Percentiles rank a stretch among this genome's conserved stretches.
phyloP scores from a whole-genome alignment of 1,140 invertebrate species.

The Drosophila watanabei region DNA sequence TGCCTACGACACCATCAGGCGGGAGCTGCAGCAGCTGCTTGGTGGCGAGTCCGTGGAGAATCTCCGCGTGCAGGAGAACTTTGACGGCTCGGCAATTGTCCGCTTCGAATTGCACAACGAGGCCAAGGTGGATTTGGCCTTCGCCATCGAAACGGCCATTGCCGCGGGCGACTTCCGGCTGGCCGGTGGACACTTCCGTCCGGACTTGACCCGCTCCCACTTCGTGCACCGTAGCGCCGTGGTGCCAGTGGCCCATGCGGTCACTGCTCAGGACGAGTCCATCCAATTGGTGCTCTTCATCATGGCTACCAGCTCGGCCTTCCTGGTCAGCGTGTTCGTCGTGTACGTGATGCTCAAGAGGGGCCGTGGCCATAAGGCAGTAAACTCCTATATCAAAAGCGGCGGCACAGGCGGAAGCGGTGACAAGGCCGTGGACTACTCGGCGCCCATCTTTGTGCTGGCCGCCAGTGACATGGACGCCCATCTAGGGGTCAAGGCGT shows the following conservation, averaged over 20 bases:
- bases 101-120: slow-evolving; percentile 81
- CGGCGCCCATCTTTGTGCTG: slow-evolving; percentile 82
- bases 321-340: slow-evolving; percentile 82
- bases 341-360: slow-evolving; percentile 84
- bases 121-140: slow-evolving; percentile 81
- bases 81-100: slow-evolving; percentile 73
- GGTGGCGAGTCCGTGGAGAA: slow-evolving; percentile 75
- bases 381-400: slow-evolving; percentile 35
- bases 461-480: slow-evolving; percentile 52
- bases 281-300: slow-evolving; percentile 83
- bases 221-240: slow-evolving; percentile 70
- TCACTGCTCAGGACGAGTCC: slow-evolving; percentile 69
- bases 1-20: slow-evolving; percentile 73
- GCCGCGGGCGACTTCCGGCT: slow-evolving; percentile 62
- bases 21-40: slow-evolving; percentile 72
- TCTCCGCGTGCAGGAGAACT: slow-evolving; percentile 84
- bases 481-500: slow-evolving; percentile 61
- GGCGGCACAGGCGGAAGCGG: neutral
- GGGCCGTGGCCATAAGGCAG: slow-evolving; percentile 56
- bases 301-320: slow-evolving; percentile 82
- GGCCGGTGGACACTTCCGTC: slow-evolving; percentile 64
- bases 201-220: slow-evolving; percentile 78
- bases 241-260: slow-evolving; percentile 61
- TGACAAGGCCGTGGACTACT: slow-evolving; percentile 75
- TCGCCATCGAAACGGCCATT: slow-evolving; percentile 80